phyloP scores from a whole-genome alignment of 2,797 vertebrate genomes.

The Myripristis jacobus region DNA sequence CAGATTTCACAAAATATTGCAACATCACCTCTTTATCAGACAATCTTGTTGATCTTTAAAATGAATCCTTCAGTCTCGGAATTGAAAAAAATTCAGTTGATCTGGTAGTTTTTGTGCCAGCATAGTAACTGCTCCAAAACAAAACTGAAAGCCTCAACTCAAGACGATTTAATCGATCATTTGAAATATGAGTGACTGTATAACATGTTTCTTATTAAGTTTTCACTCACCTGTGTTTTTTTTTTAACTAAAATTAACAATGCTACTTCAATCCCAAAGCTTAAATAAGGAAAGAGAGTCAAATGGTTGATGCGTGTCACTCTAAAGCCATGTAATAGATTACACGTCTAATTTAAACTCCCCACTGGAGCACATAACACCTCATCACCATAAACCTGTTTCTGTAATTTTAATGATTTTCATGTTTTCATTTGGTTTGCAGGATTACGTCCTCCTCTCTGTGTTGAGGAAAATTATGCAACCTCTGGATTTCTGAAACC shows the following conservation, averaged over 20 bases:
- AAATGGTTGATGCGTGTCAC: neutral
- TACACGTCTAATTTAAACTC: neutral
- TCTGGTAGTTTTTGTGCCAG: too few species aligned
- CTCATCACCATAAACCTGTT: too few species aligned
- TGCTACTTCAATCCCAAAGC: neutral
- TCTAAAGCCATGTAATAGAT: neutral
- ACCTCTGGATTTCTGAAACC: too few species aligned
- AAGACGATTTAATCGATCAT: too few species aligned
- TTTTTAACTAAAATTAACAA: neutral
- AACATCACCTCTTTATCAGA: constrained; percentile 5
- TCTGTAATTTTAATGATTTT: too few species aligned
- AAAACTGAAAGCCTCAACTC: neutral
- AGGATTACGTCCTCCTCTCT: too few species aligned
- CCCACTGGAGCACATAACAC: neutral
- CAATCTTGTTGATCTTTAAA: neutral
- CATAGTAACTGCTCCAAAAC: too few species aligned
- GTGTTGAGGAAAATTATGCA: too few species aligned
- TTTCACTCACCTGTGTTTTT: neutral
- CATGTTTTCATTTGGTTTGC: too few species aligned
- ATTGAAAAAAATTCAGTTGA: neutral
- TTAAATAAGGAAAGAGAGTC: neutral
- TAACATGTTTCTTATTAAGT: neutral
- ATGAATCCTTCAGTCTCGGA: neutral
- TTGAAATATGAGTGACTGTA: neutral
- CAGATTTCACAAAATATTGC: neutral